Evolutionary conservation across 2,888 invertebrate species (phyloP), one percentile per base, ranked within the genome.

Genomic region (Sturmia bella): DNA sequence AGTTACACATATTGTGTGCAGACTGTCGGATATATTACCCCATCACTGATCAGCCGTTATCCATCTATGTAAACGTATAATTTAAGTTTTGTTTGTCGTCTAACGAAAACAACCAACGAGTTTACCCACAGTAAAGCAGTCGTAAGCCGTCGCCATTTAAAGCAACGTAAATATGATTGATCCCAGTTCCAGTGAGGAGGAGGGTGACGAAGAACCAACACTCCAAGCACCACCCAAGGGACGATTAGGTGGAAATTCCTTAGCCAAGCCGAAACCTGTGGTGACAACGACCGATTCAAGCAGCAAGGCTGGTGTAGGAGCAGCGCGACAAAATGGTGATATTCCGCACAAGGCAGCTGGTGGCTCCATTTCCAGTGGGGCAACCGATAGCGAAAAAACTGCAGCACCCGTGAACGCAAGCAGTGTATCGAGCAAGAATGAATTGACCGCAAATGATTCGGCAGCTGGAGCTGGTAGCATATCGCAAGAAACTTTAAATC

Each of bases 111-210:
- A n/a, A n/a, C n/a, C n/a, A n/a, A n/a, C n/a, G n/a, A n/a, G n/a
- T n/a, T n/a, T n/a, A n/a, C n/a, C n/a, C n/a, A n/a, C n/a, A 45
- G 24, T 7, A 52, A 41, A 6, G 3, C 17, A 59, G 32, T n/a
- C 48, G 21, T 15, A 19, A 32, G 12, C 9, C 2, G 52, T 4
- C n/a, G 15, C 37, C 50, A 45, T 37, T 21, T 43, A 43, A 39
- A 52, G 24, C 9, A 13, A 15, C 41, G 50, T n/a, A 63, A 19
- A 4, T 15, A 98, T 98, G 98, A 97, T 98, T 91, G 97, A 98
- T 91, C 98, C 98, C 85, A 98, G 98, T 91, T 98, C 98, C 86
- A 98, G 98, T 84, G 98, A 98, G 91, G 98, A 98, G 91, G 98
- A 98, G 90, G 97, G 95, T 86, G 98, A 98, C 86, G 97, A 97